A percentile compares a stretch with the other conserved stretches of the same genome.
These are phyloP conservation scores for Lasius fuliginosus DNA, from an alignment of 2,888 invertebrate genomes.

Conservation along the genomic window DNA sequence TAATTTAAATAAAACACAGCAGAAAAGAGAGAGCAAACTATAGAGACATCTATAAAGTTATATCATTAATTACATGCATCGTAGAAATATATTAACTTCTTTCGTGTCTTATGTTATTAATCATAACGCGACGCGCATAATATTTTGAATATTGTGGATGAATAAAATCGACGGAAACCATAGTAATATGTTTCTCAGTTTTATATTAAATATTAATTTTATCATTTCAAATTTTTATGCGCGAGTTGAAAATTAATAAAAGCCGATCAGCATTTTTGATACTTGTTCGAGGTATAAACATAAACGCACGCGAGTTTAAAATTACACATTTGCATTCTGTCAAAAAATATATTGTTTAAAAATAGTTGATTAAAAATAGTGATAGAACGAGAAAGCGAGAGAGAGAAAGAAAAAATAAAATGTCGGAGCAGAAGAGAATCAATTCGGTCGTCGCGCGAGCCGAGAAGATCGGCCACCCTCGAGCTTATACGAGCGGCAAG, in stretches of 20 bases:
- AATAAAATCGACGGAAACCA: not conserved
- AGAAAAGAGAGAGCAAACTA: slow-evolving; percentile 10
- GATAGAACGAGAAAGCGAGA: not conserved
- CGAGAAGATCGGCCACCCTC: slow-evolving; percentile 21
- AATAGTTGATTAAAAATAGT: not conserved
- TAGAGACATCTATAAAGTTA: slow-evolving; percentile 38
- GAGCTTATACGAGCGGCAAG: slow-evolving; percentile 9
- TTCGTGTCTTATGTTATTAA: slow-evolving; percentile 3
- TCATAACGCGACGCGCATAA: not conserved
- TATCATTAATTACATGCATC: slow-evolving; percentile 36
- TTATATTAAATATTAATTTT: not conserved
- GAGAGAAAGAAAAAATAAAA: not conserved
- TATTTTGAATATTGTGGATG: not conserved
- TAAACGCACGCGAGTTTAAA: not conserved
- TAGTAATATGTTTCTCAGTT: not conserved
- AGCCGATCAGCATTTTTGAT: not conserved
- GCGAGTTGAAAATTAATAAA: slow-evolving; percentile 28
- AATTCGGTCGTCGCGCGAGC: slow-evolving; percentile 18
- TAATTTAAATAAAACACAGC: slow-evolving; percentile 36
- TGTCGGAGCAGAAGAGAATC: not conserved
- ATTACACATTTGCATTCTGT: slow-evolving; percentile 38
- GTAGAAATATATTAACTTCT: slow-evolving; percentile 21
- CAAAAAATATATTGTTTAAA: not conserved
- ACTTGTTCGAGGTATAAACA: slow-evolving; percentile 17
- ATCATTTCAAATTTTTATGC: slow-evolving; percentile 16